Evolutionary conservation across 2,113 vertebrate species (phyloP).

Genomic region (Ailurus styani): DNA sequence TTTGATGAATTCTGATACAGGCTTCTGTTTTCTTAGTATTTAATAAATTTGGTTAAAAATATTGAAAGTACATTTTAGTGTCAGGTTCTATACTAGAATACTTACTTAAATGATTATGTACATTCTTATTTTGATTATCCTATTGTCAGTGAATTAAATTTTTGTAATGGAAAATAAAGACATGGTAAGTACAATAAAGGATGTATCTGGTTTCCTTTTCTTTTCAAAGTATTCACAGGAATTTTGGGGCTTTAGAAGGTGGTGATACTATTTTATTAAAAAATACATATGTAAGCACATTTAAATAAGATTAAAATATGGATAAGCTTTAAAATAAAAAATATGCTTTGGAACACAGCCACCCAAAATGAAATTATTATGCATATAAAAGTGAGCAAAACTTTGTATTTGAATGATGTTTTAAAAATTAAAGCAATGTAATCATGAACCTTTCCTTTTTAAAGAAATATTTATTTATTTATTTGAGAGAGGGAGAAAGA

Average conservation of each 20-base stretch:
- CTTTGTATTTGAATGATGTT: constrained; percentile 23
- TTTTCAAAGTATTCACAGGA: constrained; percentile 34
- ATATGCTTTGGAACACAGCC: background rate
- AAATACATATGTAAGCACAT: background rate
- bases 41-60: background rate
- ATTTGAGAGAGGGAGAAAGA: background rate
- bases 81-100: background rate
- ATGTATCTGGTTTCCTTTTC: constrained; percentile 12
- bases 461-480: background rate
- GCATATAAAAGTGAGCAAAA: constrained; percentile 1
- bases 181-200: background rate
- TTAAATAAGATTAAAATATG: constrained; percentile 25
- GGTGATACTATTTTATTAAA: background rate
- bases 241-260: background rate
- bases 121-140: background rate
- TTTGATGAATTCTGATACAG: background rate
- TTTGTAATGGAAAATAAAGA: constrained; percentile 43
- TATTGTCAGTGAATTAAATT: constrained; percentile 8
- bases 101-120: background rate
- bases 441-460: background rate
- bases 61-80: background rate
- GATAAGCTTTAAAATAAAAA: constrained; percentile 1
- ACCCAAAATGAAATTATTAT: background rate
- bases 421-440: background rate
- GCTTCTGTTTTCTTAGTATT: background rate